phyloP scores from a whole-genome alignment of 2,113 vertebrate species.

The Pterocles burchelli region DNA sequence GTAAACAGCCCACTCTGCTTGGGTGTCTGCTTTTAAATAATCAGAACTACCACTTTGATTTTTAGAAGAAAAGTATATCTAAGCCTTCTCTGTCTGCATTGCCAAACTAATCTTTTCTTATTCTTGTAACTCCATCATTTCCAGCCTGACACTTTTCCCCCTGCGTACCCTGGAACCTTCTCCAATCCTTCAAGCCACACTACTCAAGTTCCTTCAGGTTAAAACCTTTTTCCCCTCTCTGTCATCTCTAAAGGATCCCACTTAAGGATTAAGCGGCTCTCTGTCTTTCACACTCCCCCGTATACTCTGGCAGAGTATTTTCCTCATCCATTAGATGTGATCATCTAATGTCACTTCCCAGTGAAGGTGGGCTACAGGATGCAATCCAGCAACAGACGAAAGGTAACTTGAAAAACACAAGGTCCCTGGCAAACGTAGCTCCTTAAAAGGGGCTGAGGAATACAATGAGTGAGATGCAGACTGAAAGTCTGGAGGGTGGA shows the following conservation, averaged over 20 bases:
- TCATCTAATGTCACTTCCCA: not conserved
- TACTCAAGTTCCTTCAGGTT: not conserved
- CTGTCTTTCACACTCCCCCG: not conserved
- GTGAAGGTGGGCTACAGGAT: not conserved
- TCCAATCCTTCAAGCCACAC: not conserved
- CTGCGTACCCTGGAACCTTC: not conserved
- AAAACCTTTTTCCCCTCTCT: not conserved
- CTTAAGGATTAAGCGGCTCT: not conserved
- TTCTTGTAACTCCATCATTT: not conserved
- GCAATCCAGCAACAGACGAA: not conserved
- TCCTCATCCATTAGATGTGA: not conserved
- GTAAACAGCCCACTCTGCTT: not conserved
- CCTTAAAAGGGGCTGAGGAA: not conserved
- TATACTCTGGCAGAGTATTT: not conserved
- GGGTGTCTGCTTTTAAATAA: not conserved
- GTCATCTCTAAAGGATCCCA: not conserved
- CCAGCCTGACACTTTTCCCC: not conserved
- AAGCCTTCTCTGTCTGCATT: not conserved
- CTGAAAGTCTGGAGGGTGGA: not conserved
- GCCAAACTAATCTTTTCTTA: not conserved
- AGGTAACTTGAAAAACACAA: not conserved
- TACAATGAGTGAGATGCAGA: not conserved
- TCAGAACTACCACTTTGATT: not conserved
- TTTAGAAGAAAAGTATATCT: not conserved
- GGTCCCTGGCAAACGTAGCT: not conserved